Conservation (phyloP, 2,888 invertebrate genomes). For the Bimastos eiseni region DNA sequence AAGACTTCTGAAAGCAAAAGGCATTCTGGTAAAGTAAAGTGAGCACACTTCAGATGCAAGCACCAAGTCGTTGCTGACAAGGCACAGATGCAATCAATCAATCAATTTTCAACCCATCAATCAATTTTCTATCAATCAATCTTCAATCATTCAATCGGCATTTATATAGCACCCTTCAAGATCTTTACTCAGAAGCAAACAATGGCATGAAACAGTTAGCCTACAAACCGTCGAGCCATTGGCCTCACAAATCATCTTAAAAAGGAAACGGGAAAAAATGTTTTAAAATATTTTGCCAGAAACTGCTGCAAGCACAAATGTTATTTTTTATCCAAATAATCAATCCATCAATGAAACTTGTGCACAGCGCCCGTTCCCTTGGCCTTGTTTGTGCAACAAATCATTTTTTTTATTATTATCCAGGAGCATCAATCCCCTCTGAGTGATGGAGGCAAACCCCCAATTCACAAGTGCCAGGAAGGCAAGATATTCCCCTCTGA, state of each 20-base stretch:
- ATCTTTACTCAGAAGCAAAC: neutral
- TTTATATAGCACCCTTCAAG: too few species aligned
- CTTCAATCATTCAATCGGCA: too few species aligned
- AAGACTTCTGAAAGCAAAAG: neutral
- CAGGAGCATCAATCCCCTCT: too few species aligned
- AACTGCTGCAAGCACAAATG: neutral
- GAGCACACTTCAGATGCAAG: slow-evolving; percentile 2
- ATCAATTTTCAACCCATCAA: neutral
- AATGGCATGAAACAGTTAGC: neutral
- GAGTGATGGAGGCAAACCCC: too few species aligned
- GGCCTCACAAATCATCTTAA: neutral
- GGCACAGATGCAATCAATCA: neutral
- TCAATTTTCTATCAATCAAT: too few species aligned
- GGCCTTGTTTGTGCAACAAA: neutral
- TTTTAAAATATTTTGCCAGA: neutral
- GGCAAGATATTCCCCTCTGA: too few species aligned
- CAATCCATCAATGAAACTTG: too few species aligned
- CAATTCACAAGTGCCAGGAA: too few species aligned
- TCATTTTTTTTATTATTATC: too few species aligned
- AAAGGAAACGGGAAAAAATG: neutral
- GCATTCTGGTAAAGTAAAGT: neutral
- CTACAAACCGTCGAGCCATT: neutral
- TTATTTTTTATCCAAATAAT: neutral
- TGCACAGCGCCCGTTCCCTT: neutral
- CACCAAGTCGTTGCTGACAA: neutral